phyloP scores from a whole-genome alignment of 2,113 vertebrate species.

The Sitta europaea region DNA sequence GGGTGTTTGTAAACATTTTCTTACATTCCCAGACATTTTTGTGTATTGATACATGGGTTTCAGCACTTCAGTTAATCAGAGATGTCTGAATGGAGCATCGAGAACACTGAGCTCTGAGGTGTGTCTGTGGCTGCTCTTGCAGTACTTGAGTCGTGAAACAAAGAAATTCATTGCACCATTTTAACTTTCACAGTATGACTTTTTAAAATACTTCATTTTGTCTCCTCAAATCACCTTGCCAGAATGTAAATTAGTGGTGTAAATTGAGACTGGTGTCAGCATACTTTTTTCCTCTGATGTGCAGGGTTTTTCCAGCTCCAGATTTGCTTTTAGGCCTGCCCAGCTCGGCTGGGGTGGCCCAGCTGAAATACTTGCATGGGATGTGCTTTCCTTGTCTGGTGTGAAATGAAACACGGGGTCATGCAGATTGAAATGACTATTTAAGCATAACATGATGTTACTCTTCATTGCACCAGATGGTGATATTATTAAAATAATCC shows the following conservation, averaged over 20 bases:
- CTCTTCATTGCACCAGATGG: constrained; percentile 4
- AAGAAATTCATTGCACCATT: neutral
- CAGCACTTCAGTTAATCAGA: neutral
- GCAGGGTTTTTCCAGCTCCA: neutral
- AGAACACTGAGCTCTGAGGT: neutral
- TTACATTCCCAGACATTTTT: neutral
- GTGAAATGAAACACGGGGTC: neutral
- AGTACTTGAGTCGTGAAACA: neutral
- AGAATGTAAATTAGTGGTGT: neutral
- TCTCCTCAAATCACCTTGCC: neutral
- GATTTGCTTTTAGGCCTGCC: neutral
- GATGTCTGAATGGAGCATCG: neutral
- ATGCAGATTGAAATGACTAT: neutral
- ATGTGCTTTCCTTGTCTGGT: neutral
- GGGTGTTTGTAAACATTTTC: neutral
- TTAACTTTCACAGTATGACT: neutral
- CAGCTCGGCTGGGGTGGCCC: neutral
- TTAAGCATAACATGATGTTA: neutral
- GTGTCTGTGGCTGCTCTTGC: neutral
- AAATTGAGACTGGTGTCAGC: neutral
- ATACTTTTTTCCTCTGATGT: neutral
- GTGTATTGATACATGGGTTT: neutral
- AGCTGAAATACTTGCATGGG: neutral
- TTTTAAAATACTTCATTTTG: neutral
- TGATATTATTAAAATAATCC: constrained; percentile 26